These are phyloP conservation scores for Phymorhynchus buccinoides DNA, from an alignment of 1,140 invertebrate species.

Conservation along the genomic window DNA sequence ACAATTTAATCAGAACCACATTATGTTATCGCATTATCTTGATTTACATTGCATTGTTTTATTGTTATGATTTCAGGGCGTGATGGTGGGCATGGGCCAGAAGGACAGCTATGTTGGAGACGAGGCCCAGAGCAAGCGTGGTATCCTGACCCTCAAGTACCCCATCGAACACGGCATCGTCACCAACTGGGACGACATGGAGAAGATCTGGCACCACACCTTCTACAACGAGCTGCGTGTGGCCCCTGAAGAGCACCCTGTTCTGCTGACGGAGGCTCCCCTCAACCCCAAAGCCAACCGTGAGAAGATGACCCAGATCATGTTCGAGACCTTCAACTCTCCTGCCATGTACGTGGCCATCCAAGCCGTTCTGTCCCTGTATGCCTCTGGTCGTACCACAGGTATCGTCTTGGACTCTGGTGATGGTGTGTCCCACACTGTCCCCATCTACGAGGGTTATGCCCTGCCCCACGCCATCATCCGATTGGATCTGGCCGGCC, in stretches of 20 bases:
- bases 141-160: slow-evolving; percentile 76
- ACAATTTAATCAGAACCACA: no score
- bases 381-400: slow-evolving; percentile 91
- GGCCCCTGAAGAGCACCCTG: slow-evolving; percentile 80
- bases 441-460: slow-evolving; percentile 87
- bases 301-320: slow-evolving; percentile 76
- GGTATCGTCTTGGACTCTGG: slow-evolving; percentile 79
- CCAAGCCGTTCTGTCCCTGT: slow-evolving; percentile 92
- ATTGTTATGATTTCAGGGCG: slow-evolving; percentile 51
- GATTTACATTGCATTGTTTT: neutral
- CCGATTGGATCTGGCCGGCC: slow-evolving; percentile 93
- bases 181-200: slow-evolving; percentile 83
- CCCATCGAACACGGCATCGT: slow-evolving; percentile 77
- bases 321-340: slow-evolving; percentile 83
- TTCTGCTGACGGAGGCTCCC: slow-evolving; percentile 74
- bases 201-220: slow-evolving; percentile 89
- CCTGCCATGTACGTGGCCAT: slow-evolving; percentile 95
- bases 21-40: no score
- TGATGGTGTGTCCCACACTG: slow-evolving; percentile 95
- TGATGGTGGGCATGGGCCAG: slow-evolving; percentile 66
- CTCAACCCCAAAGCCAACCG: slow-evolving; percentile 72
- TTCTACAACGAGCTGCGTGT: slow-evolving; percentile 90
- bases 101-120: slow-evolving; percentile 76
- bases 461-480: slow-evolving; percentile 84
- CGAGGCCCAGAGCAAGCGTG: slow-evolving; percentile 82